Conservation (phyloP, 2,888 invertebrate species). For the Hypolimnas misippus region DNA sequence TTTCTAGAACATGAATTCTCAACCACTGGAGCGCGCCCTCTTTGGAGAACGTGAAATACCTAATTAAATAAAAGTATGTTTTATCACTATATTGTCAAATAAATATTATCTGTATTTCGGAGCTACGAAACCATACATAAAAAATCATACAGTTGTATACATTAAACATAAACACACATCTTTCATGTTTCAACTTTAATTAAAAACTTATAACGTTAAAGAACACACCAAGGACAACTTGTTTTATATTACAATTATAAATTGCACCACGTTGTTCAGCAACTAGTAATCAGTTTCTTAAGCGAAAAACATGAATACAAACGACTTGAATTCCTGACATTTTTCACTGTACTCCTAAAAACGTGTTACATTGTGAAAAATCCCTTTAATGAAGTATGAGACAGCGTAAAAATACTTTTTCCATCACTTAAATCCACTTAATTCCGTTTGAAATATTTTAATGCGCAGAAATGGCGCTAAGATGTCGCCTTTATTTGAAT, state of each 20-base stretch:
- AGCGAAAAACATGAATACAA: slow-evolving; percentile 8
- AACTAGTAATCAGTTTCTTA: neutral
- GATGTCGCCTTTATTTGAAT: slow-evolving; percentile 42
- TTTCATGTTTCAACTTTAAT: no score
- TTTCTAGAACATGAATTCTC: no score
- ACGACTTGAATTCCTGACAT: neutral
- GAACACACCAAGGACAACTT: no score
- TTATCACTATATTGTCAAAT: no score
- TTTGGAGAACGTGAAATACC: no score
- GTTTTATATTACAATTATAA: neutral
- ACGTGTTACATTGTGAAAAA: slow-evolving; percentile 18
- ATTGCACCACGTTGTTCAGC: neutral
- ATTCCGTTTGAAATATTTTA: slow-evolving; percentile 52
- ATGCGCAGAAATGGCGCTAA: slow-evolving; percentile 44
- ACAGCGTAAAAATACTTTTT: slow-evolving; percentile 27
- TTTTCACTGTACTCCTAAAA: slow-evolving; percentile 28
- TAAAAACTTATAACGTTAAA: no score
- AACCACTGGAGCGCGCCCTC: no score
- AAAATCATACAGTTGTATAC: no score
- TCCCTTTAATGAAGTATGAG: slow-evolving; percentile 26
- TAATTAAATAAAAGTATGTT: no score
- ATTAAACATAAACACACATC: no score
- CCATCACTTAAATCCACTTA: slow-evolving; percentile 42
- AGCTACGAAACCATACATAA: no score
- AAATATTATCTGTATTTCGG: no score